Conservation (phyloP, 2,888 invertebrate genomes). For the Ormyrus pomaceus region DNA sequence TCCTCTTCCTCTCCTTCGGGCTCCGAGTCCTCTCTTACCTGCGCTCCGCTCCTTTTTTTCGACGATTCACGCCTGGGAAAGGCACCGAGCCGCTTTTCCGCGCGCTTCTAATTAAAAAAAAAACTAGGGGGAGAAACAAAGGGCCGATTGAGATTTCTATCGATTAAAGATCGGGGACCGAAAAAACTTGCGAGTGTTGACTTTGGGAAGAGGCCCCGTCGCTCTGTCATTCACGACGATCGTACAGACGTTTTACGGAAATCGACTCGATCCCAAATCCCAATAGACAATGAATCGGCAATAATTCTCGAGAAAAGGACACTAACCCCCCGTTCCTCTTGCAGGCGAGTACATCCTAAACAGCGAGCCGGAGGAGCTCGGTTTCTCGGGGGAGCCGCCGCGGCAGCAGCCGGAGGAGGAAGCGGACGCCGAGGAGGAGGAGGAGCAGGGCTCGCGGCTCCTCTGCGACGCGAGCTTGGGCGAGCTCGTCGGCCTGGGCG, state of each 20-base stretch:
- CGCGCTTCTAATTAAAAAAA: slow-evolving; percentile 32
- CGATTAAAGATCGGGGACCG: not conserved
- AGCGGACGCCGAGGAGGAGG: slow-evolving; percentile 35
- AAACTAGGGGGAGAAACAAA: not conserved
- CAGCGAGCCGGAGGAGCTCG: slow-evolving; percentile 59
- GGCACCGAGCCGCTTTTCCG: slow-evolving; percentile 22
- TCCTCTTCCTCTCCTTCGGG: not conserved
- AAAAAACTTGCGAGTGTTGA: not conserved
- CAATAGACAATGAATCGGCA: not conserved
- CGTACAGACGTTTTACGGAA: too few species aligned
- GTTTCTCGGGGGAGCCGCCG: slow-evolving; percentile 16
- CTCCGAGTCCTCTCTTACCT: not conserved
- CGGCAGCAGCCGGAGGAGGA: slow-evolving; percentile 3
- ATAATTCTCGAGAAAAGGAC: not conserved
- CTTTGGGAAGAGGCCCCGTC: too few species aligned
- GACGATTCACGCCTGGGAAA: slow-evolving; percentile 49
- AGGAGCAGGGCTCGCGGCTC: slow-evolving; percentile 59
- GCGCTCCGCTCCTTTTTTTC: not conserved
- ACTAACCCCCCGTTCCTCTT: slow-evolving; percentile 32
- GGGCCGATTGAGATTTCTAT: slow-evolving; percentile 23
- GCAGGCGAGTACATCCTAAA: slow-evolving; percentile 76
- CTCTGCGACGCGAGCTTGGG: slow-evolving; percentile 65
- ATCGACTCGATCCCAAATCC: not conserved
- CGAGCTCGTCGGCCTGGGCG: slow-evolving; percentile 67
- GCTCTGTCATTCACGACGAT: too few species aligned